A percentile compares a stretch with the other conserved stretches of the same genome.
These are phyloP conservation scores for Gerris lacustris DNA, from an alignment of 2,888 invertebrate species.

Conservation along the genomic window DNA sequence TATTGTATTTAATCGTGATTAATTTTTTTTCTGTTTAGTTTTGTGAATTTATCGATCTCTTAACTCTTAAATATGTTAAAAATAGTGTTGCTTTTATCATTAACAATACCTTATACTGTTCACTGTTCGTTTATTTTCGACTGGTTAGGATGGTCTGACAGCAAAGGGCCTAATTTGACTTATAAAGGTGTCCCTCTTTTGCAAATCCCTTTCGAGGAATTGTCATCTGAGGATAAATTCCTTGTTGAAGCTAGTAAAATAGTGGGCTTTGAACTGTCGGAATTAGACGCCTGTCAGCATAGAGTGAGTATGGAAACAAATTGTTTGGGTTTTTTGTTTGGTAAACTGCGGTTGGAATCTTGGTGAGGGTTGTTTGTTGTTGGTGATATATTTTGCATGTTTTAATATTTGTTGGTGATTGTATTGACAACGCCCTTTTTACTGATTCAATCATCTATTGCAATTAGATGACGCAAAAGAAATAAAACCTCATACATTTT, in stretches of 20 bases:
- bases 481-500: no score
- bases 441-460: no score
- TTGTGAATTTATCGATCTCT: no score
- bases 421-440: no score
- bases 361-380: neutral
- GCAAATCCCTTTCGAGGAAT: conserved; percentile 43
- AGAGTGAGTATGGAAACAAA: conserved; percentile 36
- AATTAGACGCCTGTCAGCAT: conserved; percentile 51
- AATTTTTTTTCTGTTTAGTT: no score
- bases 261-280: conserved; percentile 44
- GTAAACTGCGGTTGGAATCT: conserved; percentile 9
- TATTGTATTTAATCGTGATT: no score
- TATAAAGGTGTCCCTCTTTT: conserved; percentile 18
- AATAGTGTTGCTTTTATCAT: neutral
- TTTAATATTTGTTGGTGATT: no score
- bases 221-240: conserved; percentile 47
- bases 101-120: neutral
- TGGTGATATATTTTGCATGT: neutral
- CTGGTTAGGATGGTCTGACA: conserved; percentile 15
- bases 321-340: conserved; percentile 11
- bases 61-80: neutral
- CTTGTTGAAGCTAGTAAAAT: conserved; percentile 48
- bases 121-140: conserved; percentile 12
- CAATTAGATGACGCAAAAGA: no score
- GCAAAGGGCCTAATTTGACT: neutral